Conservation (phyloP, 2,888 invertebrate species). For the Drosophila flavopinicola region DNA sequence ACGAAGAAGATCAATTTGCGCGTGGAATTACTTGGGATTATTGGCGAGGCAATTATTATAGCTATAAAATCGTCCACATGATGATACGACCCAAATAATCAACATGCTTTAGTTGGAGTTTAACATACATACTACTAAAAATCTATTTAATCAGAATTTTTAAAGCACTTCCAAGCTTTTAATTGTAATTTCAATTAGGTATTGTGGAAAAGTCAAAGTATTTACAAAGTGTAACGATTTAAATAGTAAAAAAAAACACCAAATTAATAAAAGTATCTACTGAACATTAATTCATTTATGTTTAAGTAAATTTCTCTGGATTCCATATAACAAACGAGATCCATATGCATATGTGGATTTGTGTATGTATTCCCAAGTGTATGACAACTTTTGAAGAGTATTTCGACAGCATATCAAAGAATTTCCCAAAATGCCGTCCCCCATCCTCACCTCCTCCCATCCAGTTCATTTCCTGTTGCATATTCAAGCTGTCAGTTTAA, state of each 20-base stretch:
- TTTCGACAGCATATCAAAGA: neutral
- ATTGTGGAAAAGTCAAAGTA: too few species aligned
- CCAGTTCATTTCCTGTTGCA: constrained; percentile 21
- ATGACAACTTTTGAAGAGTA: neutral
- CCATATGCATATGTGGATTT: neutral
- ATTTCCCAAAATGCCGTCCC: neutral
- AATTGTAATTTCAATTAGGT: neutral
- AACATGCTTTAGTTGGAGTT: too few species aligned
- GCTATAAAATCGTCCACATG: constrained; percentile 86
- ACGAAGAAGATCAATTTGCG: constrained; percentile 84
- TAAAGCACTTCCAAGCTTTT: neutral
- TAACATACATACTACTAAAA: too few species aligned
- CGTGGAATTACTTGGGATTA: constrained; percentile 82
- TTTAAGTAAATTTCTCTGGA: too few species aligned
- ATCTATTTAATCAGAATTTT: neutral
- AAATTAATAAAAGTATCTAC: too few species aligned
- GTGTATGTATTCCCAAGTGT: too few species aligned
- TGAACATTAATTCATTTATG: too few species aligned
- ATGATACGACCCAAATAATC: constrained; percentile 86
- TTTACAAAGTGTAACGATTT: too few species aligned
- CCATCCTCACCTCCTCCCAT: too few species aligned
- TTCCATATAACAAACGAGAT: neutral
- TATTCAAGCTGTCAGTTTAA: constrained; percentile 16
- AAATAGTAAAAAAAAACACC: too few species aligned
- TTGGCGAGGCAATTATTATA: constrained; percentile 83